Base-by-base conservation (phyloP, 2,888 invertebrate species). In the Adela reaumurella region DNA sequence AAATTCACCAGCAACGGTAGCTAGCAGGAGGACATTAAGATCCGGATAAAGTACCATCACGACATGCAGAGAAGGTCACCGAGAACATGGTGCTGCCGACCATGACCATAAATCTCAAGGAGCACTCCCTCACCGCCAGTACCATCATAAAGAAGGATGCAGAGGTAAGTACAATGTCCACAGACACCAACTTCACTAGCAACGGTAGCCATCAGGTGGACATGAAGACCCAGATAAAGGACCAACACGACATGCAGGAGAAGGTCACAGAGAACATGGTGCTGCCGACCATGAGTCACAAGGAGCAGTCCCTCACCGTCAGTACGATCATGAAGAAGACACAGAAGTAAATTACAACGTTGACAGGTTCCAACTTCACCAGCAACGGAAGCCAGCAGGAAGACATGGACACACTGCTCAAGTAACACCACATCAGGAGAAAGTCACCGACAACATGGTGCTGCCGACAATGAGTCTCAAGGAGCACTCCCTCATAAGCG, bases 211-310 rank as follows among this genome's bases (percentile, higher is more conserved):
- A 81, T 45, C 81, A 82, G 50, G 86, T 87, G 56, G 91, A 94
- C 61, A 82, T 93, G 53, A 93, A 94, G 63, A 86, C 89, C 19
- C 71, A 94, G 11, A 78, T 97, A 49, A 89, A 92, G 62, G 90
- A 92, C 66, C 94, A 97, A 63, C 88, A 92, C 61, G 86, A 89
- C 55, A 85, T 91, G 71, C 97, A 97, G 63, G 94, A 94, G 60
- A 91, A 92, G 65, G 89, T 97, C 19, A 94, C 97, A 0, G 92
- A 95, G 58, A 94, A 97, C 60, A 94, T 98, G 92, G 81, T 97
- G n/a, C 74, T 85, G 50, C 81, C 97, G 57, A 92, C 96, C 0
- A 85, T 86, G 59, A 94, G 84, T 61, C 82, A 98, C 49, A 95
- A 94, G 65, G 94, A 95, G 61, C 96, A 97, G 68, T 92, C 94